These are phyloP conservation scores for Drosophila rubida DNA, from an alignment of 2,888 invertebrate genomes.

Conservation along the genomic window DNA sequence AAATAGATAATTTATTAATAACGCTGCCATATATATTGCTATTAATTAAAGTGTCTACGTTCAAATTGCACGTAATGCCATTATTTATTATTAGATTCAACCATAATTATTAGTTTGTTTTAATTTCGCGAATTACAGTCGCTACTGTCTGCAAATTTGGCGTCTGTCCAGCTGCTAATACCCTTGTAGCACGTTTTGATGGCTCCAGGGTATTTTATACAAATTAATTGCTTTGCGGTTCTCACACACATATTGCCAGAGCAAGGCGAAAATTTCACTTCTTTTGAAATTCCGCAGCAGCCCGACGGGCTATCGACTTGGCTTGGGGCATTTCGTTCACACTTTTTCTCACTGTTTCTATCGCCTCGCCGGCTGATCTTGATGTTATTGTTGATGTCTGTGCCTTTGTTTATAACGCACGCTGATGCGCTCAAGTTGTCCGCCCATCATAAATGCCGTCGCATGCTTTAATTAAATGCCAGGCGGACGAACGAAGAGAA, in stretches of 20 bases:
- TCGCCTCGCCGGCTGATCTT: conserved; percentile 53
- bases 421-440: conserved; percentile 50
- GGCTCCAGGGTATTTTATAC: conserved; percentile 61
- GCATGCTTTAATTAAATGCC: conserved; percentile 71
- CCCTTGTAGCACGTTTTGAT: conserved; percentile 11
- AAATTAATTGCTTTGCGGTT: conserved; percentile 78
- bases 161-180: conserved; percentile 2
- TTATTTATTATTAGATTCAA: neutral
- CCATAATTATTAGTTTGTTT: neutral
- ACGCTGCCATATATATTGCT: neutral
- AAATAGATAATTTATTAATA: neutral
- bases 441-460: conserved; percentile 74
- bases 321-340: conserved; percentile 69
- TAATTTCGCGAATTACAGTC: neutral
- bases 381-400: conserved; percentile 41
- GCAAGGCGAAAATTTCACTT: conserved; percentile 78
- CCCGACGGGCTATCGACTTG: conserved; percentile 35
- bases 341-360: conserved; percentile 68
- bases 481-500: too few relatives aligned
- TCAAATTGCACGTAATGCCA: neutral
- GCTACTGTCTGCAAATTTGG: too few relatives aligned
- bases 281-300: conserved; percentile 77
- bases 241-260: conserved; percentile 62
- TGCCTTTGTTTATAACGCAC: conserved; percentile 65
- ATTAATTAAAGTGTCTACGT: neutral